Evolutionary conservation across 2,888 invertebrate genomes (phyloP).

Genomic region (Mesorhabditis spiculigera): DNA sequence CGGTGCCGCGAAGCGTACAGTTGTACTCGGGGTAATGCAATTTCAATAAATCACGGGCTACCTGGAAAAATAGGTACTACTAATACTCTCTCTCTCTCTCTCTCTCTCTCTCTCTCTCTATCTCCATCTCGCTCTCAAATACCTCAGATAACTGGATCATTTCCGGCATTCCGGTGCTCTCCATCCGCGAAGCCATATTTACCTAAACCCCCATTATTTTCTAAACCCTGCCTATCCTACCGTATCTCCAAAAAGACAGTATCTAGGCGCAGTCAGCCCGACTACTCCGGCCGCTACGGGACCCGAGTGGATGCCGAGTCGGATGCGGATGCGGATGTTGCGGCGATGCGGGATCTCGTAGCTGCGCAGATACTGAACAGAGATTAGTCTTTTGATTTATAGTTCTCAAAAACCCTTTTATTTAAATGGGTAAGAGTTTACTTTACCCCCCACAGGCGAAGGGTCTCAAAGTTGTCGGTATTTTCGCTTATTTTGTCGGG

Average conservation of each 20-base stretch:
- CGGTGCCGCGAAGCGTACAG: constrained; percentile 39
- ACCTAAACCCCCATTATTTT: constrained; percentile 18
- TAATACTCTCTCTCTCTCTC: no score
- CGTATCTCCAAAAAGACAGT: constrained; percentile 56
- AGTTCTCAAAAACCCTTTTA: no score
- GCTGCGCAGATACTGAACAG: constrained; percentile 20
- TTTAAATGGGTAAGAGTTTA: no score
- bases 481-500: no score
- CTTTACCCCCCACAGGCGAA: no score
- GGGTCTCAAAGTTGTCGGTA: no score
- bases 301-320: constrained; percentile 53
- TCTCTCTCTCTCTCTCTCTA: no score
- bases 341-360: constrained; percentile 47
- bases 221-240: constrained; percentile 17
- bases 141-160: constrained; percentile 49
- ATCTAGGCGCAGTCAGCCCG: constrained; percentile 48
- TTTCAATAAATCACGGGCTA: constrained; percentile 19
- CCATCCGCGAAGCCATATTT: constrained; percentile 54
- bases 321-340: constrained; percentile 42
- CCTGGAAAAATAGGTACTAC: constrained; percentile 25
- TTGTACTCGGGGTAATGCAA: constrained; percentile 45
- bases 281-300: constrained; percentile 55
- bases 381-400: constrained; percentile 22
- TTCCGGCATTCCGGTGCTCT: constrained; percentile 50
- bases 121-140: constrained; percentile 7